phyloP scores from a whole-genome alignment of 2,113 vertebrate species.

The Hoplias malabaricus region DNA sequence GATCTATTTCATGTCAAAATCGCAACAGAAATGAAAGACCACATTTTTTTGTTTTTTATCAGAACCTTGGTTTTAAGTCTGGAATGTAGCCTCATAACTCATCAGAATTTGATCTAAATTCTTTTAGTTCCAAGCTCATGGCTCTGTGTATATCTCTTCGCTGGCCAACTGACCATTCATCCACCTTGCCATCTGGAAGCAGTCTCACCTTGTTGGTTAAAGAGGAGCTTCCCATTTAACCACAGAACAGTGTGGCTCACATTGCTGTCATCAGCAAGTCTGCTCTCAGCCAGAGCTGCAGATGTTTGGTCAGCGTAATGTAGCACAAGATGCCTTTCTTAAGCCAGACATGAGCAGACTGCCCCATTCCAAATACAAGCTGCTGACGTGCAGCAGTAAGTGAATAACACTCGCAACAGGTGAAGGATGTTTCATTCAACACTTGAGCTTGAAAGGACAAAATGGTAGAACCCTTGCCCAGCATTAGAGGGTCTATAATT shows the following conservation, averaged over 20 bases:
- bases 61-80: too few relatives aligned
- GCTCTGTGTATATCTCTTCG: not conserved
- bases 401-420: not conserved
- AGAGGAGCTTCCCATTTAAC: constrained; percentile 24
- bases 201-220: not conserved
- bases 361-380: not conserved
- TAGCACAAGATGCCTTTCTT: not conserved
- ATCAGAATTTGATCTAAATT: not conserved
- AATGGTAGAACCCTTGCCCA: not conserved
- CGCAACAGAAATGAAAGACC: too few relatives aligned
- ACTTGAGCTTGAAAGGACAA: not conserved
- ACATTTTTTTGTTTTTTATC: too few relatives aligned
- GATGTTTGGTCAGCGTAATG: constrained; percentile 13
- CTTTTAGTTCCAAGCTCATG: constrained; percentile 14
- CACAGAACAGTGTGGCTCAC: not conserved
- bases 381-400: not conserved
- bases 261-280: not conserved
- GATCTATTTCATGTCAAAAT: too few relatives aligned
- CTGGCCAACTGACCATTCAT: not conserved
- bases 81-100: too few relatives aligned
- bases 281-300: not conserved
- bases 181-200: constrained; percentile 30
- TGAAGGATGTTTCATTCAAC: not conserved
- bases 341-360: not conserved
- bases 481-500: not conserved